These are phyloP conservation scores for Ascidia mentula DNA, from an alignment of 23 tunicate species.

Conservation along the genomic window DNA sequence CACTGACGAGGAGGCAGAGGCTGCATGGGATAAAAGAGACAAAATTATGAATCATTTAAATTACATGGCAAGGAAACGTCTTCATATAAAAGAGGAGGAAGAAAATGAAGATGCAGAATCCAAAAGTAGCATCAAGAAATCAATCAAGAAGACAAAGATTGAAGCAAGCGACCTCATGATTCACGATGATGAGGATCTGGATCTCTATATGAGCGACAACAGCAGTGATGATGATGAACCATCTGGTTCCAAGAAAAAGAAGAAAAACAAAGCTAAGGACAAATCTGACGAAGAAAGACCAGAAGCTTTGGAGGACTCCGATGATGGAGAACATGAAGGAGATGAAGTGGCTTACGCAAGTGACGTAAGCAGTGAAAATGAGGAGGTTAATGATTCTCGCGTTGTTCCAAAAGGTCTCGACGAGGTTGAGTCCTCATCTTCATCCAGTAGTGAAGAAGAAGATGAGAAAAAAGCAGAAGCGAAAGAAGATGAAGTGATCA, in stretches of 20 bases:
- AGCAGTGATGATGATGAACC: constrained; percentile 43
- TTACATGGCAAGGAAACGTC: constrained; percentile 87
- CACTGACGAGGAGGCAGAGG: constrained; percentile 97
- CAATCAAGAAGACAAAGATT: constrained; percentile 23
- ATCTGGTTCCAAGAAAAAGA: constrained; percentile 17
- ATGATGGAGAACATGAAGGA: constrained; percentile 98
- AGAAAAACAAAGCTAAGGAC: constrained; percentile 36
- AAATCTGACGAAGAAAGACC: constrained; percentile 45
- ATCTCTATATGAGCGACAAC: constrained; percentile 64
- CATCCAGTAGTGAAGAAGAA: constrained; percentile 73
- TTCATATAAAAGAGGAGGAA: constrained; percentile 63
- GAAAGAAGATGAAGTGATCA: constrained; percentile 20
- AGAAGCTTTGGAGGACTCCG: constrained; percentile 92
- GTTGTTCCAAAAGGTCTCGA: constrained; percentile 83
- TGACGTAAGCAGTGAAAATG: constrained; percentile 85
- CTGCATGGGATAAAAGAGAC: constrained; percentile 92
- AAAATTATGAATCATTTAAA: constrained; percentile 89
- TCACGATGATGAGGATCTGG: constrained; percentile 82
- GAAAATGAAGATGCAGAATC: constrained; percentile 39
- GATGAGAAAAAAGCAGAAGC: constrained; percentile 27
- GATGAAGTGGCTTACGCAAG: constrained; percentile 78
- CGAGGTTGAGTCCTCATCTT: constrained; percentile 63
- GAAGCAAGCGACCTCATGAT: constrained; percentile 41
- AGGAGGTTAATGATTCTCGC: constrained; percentile 51
- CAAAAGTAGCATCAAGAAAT: not conserved